Evolutionary conservation across 1,140 invertebrate species (phyloP).

Genomic region (Platyura marginata): DNA sequence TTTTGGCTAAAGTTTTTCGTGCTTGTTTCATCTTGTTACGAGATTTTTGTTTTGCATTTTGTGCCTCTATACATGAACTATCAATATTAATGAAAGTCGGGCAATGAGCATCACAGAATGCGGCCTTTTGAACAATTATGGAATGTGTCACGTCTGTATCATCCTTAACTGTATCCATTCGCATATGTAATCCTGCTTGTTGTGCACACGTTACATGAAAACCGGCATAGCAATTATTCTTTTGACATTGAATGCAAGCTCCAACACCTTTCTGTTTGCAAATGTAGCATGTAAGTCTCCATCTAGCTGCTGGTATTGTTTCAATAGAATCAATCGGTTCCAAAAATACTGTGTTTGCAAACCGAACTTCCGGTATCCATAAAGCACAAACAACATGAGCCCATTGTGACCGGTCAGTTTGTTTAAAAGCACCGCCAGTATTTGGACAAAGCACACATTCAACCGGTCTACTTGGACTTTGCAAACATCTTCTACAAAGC

Average conservation of each 20-base stretch:
- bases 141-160: conserved; percentile 41
- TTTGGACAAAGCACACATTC: conserved; percentile 97
- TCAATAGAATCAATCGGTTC: conserved; percentile 96
- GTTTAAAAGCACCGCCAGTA: conserved; percentile 95
- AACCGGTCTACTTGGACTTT: conserved; percentile 87
- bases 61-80: conserved; percentile 19
- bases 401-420: conserved; percentile 91
- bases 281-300: conserved; percentile 90
- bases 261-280: conserved; percentile 88
- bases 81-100: conserved; percentile 44
- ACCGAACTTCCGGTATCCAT: conserved; percentile 97
- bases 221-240: conserved; percentile 87
- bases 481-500: conserved; percentile 85
- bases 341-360: conserved; percentile 92
- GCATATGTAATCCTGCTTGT: conserved; percentile 75
- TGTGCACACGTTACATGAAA: conserved; percentile 99
- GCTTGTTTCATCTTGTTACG: conserved; percentile 62
- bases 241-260: conserved; percentile 96
- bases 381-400: conserved; percentile 97
- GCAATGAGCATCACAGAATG: conserved; percentile 88
- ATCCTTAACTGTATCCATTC: conserved; percentile 81
- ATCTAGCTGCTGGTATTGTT: conserved; percentile 84
- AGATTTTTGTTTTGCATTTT: conserved; percentile 53
- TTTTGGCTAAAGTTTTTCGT: conserved; percentile 51
- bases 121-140: conserved; percentile 81